Evolutionary conservation across 2,888 invertebrate genomes (phyloP).

Genomic region (Anodontia alba): DNA sequence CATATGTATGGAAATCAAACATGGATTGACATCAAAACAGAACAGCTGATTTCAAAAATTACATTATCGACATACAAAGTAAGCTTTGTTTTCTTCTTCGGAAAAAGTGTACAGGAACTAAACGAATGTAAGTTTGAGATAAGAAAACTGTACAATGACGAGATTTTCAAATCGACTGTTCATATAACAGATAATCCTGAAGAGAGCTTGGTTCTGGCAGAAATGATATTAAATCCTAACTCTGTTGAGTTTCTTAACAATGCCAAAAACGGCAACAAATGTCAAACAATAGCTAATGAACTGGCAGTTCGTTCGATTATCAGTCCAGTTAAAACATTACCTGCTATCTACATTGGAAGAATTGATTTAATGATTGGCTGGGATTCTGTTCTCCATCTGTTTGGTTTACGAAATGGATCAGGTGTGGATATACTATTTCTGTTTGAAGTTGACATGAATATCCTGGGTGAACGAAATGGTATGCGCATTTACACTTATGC

Average conservation of each 20-base stretch:
- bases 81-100: not conserved
- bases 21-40: not conserved
- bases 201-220: not conserved
- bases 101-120: not conserved
- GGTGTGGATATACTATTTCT: not conserved
- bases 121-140: not conserved
- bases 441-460: not conserved
- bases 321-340: not conserved
- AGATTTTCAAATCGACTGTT: not conserved
- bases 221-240: slow-evolving; percentile 4
- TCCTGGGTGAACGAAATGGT: not conserved
- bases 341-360: not conserved
- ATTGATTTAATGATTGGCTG: not conserved
- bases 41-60: not conserved
- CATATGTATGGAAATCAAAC: not conserved
- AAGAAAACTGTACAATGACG: not conserved
- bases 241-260: not conserved
- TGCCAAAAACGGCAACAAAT: not conserved
- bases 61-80: not conserved
- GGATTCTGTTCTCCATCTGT: not conserved
- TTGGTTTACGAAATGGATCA: not conserved
- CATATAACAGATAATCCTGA: not conserved
- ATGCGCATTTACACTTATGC: not conserved
- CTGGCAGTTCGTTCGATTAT: not conserved
- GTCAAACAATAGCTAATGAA: not conserved